phyloP scores from a whole-genome alignment of 1,140 invertebrate species.

The Monochamus saltuarius region DNA sequence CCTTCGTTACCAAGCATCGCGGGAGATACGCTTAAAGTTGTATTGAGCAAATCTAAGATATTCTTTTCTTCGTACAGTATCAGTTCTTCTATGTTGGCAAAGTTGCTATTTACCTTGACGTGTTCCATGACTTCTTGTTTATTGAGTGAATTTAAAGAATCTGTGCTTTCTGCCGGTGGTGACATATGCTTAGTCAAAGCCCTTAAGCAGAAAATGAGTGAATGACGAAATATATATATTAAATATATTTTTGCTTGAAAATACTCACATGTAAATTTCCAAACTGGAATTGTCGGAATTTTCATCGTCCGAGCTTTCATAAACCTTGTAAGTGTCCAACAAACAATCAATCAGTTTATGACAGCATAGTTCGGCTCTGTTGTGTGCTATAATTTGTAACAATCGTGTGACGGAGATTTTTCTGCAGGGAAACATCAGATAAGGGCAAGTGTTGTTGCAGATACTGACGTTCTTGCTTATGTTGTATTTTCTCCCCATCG shows the following conservation, averaged over 20 bases:
- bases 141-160: conserved; percentile 43
- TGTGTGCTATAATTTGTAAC: conserved; percentile 55
- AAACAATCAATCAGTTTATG: conserved; percentile 57
- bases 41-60: conserved; percentile 49
- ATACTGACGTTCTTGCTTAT: conserved; percentile 45
- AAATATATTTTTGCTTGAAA: no score
- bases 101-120: conserved; percentile 32
- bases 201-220: conserved; percentile 30
- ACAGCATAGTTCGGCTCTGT: conserved; percentile 55
- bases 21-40: conserved; percentile 50
- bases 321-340: conserved; percentile 48
- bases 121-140: conserved; percentile 23
- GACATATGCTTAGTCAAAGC: conserved; percentile 50
- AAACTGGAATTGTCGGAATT: conserved; percentile 58
- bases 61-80: conserved; percentile 54
- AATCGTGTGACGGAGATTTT: conserved; percentile 58
- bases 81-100: conserved; percentile 53
- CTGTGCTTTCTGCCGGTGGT: conserved; percentile 42
- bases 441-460: conserved; percentile 60
- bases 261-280: conserved; percentile 56
- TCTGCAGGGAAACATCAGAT: conserved; percentile 56
- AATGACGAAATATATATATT: conserved; percentile 9
- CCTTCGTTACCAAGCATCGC: conserved; percentile 51
- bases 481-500: conserved; percentile 40
- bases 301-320: conserved; percentile 48